A percentile compares a stretch with the other conserved stretches of the same genome.
Evolutionary conservation across 2,888 invertebrate species (phyloP).

Genomic region (Branchellion lobata): DNA sequence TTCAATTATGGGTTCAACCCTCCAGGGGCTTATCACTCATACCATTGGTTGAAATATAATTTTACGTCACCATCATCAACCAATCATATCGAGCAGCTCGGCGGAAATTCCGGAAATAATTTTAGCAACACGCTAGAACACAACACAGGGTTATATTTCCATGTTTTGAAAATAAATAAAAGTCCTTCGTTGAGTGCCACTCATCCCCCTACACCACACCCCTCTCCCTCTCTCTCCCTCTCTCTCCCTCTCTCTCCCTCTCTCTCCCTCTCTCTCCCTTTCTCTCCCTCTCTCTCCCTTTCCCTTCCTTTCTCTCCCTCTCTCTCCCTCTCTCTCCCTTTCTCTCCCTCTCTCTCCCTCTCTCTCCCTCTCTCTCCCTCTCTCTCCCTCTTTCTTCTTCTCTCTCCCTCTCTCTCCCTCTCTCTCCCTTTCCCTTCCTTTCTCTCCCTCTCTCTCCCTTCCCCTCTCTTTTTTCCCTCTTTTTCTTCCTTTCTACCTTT

Average conservation of each 20-base stretch:
- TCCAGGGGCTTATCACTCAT: constrained; percentile 12
- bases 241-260: constrained; percentile 4
- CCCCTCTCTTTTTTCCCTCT: background rate
- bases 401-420: background rate
- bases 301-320: background rate
- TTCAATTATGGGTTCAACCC: constrained; percentile 15
- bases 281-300: background rate
- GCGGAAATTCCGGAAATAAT: background rate
- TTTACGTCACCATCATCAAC: constrained; percentile 15
- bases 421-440: background rate
- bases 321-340: constrained; percentile 1
- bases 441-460: constrained; percentile 1
- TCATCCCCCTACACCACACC: too few relatives aligned
- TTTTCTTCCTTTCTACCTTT: too few relatives aligned
- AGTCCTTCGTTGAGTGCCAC: background rate
- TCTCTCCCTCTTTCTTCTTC: background rate
- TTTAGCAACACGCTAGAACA: background rate
- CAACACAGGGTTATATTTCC: background rate
- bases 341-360: constrained; percentile 4
- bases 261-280: constrained; percentile 1
- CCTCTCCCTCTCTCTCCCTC: background rate
- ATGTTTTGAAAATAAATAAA: constrained; percentile 10
- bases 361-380: constrained; percentile 4
- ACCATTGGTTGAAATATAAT: constrained; percentile 16
- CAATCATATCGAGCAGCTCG: background rate